Percentiles rank a stretch among this genome's conserved stretches.
phyloP scores from a whole-genome alignment of 2,888 invertebrate genomes.

The Asteroscopus sphinx region DNA sequence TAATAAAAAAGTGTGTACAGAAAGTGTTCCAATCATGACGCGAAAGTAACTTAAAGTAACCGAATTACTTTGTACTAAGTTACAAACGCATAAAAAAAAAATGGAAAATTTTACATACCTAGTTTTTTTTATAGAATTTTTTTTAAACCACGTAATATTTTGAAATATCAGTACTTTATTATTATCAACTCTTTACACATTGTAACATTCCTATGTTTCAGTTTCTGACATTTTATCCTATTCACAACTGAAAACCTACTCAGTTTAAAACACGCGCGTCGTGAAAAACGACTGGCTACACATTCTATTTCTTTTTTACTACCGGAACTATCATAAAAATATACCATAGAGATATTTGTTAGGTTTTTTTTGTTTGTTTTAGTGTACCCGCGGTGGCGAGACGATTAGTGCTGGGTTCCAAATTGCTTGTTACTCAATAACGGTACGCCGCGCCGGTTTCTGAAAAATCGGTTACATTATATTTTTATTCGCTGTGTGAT shows the following conservation, averaged over 20 bases:
- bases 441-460: not conserved
- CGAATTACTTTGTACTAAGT: too few species aligned
- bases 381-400: not conserved
- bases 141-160: too few species aligned
- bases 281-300: constrained; percentile 14
- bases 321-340: constrained; percentile 1
- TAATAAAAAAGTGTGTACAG: too few species aligned
- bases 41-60: too few species aligned
- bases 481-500: too few species aligned
- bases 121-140: too few species aligned
- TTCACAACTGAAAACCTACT: constrained; percentile 2
- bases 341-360: not conserved
- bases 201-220: not conserved
- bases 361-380: constrained; percentile 2
- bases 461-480: too few species aligned
- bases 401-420: constrained; percentile 15
- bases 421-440: constrained; percentile 19
- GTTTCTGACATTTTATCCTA: constrained; percentile 15
- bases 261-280: constrained; percentile 14
- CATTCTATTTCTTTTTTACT: constrained; percentile 4
- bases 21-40: too few species aligned
- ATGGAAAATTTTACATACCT: too few species aligned
- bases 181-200: too few species aligned
- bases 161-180: too few species aligned
- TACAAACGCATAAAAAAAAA: too few species aligned